Conservation (phyloP, 2,888 invertebrate genomes). For the Flexamia atlantica region DNA sequence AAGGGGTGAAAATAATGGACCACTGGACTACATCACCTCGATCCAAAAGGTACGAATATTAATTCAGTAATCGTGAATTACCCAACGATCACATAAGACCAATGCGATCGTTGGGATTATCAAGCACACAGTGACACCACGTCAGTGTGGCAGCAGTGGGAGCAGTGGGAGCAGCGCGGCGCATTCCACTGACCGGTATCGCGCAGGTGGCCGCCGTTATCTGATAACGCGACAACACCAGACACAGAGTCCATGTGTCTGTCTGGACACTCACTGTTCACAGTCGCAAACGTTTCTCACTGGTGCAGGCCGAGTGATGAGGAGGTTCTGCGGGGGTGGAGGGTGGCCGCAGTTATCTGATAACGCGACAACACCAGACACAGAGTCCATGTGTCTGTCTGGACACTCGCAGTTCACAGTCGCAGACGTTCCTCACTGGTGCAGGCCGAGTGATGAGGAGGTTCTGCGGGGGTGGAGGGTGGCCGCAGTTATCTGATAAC, state of each 20-base stretch:
- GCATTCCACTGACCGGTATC: slow-evolving; percentile 37
- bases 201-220: slow-evolving; percentile 47
- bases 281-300: not conserved
- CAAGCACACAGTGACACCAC: no score
- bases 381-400: not conserved
- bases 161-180: no score
- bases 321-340: not conserved
- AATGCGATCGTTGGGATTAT: no score
- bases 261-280: not conserved
- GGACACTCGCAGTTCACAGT: not conserved
- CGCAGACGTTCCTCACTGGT: no score
- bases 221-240: slow-evolving; percentile 39
- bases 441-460: no score
- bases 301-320: not conserved
- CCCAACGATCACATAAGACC: no score
- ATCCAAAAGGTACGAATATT: no score
- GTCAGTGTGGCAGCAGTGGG: not conserved
- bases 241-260: not conserved
- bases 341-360: slow-evolving; percentile 50
- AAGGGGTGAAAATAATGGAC: no score
- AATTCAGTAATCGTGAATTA: no score
- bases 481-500: slow-evolving; percentile 44
- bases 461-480: slow-evolving; percentile 26
- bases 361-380: slow-evolving; percentile 32
- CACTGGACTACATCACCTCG: no score